These are phyloP conservation scores for Todiramphus chloris DNA, from an alignment of 2,113 vertebrate species.

Conservation along the genomic window DNA sequence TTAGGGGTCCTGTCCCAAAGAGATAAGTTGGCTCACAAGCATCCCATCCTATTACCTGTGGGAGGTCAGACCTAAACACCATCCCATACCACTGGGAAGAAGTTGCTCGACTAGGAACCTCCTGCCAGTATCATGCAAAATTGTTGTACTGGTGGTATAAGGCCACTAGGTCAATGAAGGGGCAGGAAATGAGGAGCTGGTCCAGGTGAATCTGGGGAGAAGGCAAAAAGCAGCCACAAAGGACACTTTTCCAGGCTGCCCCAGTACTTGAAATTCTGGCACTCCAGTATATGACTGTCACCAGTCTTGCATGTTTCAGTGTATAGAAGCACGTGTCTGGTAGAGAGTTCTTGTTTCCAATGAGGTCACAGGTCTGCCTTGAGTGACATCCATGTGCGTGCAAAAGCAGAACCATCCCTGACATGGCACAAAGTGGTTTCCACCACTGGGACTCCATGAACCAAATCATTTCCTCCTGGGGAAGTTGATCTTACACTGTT, in stretches of 20 bases:
- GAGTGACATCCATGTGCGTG: background rate
- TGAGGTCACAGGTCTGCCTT: background rate
- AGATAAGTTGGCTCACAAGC: rapidly evolving
- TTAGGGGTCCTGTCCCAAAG: background rate
- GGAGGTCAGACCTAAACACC: background rate
- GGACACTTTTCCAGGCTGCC: background rate
- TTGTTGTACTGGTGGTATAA: background rate
- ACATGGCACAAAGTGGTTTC: background rate
- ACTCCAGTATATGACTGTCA: background rate
- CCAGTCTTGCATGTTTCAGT: background rate
- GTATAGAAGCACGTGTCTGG: background rate
- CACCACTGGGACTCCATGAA: background rate
- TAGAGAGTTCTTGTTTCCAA: background rate
- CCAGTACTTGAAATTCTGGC: background rate
- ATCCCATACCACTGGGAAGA: background rate
- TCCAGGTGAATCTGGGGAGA: background rate
- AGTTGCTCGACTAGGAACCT: background rate
- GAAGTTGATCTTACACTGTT: rapidly evolving
- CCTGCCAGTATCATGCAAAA: background rate
- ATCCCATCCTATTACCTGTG: background rate
- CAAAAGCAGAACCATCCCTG: background rate
- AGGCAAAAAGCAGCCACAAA: background rate
- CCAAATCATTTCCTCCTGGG: background rate
- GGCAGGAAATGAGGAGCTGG: background rate
- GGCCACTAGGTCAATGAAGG: background rate